Evolutionary conservation across 37 sponge, comb jelly and placozoan species (phyloP).

Genomic region (Bolinopsis microptera): DNA sequence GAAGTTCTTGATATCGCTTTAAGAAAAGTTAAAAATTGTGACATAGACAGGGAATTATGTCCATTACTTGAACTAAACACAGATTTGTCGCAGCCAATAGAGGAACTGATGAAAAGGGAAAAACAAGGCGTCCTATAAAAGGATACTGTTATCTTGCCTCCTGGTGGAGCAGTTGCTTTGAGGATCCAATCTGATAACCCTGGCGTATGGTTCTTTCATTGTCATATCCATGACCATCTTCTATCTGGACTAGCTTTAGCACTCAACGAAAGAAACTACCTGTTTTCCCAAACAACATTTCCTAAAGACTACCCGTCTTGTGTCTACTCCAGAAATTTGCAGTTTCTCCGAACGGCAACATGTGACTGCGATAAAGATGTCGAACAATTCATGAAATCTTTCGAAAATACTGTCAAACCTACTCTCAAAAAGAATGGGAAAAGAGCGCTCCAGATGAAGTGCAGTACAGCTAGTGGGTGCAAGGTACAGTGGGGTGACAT

Average conservation of each 20-base stretch:
- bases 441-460: no score
- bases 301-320: not conserved
- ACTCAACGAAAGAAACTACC: no score
- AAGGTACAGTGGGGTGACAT: no score
- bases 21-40: not conserved
- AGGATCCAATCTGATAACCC: slow-evolving; percentile 81
- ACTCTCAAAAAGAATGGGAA: no score
- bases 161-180: slow-evolving; percentile 82
- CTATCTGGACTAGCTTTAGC: no score
- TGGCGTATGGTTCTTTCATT: slow-evolving; percentile 92
- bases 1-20: not conserved
- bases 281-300: not conserved
- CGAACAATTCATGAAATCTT: no score
- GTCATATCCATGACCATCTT: slow-evolving; percentile 80
- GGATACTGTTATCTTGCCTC: slow-evolving; percentile 83
- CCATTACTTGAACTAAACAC: not conserved
- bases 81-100: not conserved
- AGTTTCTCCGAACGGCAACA: no score
- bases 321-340: no score
- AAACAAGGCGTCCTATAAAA: slow-evolving; percentile 66
- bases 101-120: not conserved
- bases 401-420: no score
- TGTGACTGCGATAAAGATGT: no score
- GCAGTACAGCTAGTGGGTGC: no score
- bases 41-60: no score